Evolutionary conservation across 1,140 invertebrate species (phyloP).

Genomic region (Aphaenogaster rudis): DNA sequence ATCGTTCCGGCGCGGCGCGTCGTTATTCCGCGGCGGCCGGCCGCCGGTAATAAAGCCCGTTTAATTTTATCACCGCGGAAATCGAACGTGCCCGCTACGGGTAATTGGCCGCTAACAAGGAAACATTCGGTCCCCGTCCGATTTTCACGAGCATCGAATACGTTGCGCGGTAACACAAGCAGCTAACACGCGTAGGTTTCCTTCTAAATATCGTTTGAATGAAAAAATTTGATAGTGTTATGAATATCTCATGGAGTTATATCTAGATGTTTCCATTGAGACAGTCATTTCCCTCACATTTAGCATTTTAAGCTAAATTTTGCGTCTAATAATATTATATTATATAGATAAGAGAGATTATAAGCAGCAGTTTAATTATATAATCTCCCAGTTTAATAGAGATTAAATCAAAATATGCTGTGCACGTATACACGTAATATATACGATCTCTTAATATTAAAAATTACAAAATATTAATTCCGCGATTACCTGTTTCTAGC

Average conservation of each 20-base stretch:
- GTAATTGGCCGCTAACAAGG: slow-evolving; percentile 55
- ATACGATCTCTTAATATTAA: background rate
- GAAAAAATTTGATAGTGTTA: background rate
- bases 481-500: background rate
- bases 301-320: background rate
- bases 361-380: slow-evolving; percentile 27
- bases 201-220: background rate
- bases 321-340: background rate
- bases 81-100: slow-evolving; percentile 35
- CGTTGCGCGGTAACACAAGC: background rate
- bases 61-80: slow-evolving; percentile 62
- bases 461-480: slow-evolving; percentile 5
- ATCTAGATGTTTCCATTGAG: background rate
- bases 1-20: slow-evolving; percentile 45
- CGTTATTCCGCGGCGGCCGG: slow-evolving; percentile 41
- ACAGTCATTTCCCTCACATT: background rate
- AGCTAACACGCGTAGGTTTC: background rate
- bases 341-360: background rate
- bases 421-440: background rate
- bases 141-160: slow-evolving; percentile 18
- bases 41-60: slow-evolving; percentile 35
- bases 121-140: background rate
- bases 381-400: slow-evolving; percentile 29
- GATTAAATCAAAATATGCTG: slow-evolving; percentile 6
- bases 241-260: no score